Evolutionary conservation across 2,113 vertebrate species (phyloP), one percentile per base, ranked within the genome.

Genomic region (Ramphastos sulfuratus): DNA sequence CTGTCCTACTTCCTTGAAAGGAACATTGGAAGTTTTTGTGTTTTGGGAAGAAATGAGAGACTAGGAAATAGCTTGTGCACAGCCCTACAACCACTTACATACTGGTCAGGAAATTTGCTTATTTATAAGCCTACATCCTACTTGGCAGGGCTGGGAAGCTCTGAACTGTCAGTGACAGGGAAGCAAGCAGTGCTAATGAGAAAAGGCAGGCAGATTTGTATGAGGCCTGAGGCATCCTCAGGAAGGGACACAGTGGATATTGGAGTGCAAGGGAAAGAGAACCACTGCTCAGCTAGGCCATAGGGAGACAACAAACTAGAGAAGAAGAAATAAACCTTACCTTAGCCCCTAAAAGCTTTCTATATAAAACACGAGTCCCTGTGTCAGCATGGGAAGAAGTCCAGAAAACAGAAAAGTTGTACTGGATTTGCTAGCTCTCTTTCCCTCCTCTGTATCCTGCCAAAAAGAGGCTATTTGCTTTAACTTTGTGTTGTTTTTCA

Each of bases 401-500:
- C n/a, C 50, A 55, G 42, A 24, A 46, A 64, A 21, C 21, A 39
- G 42, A 27, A 8, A 71, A 50, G 10, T 55, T 69, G 15, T 76
- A 23, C 24, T 79, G 58, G 37, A 73, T 83, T 94, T 63, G 37
- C 71, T 65, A 82, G 35, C 20, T 84, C 28, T 54, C 52, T 74
- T 83, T 0, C 8, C 13, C 12, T 91, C 20, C 17, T 83, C 61
- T 59, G 14, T 66, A 58, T 91, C 37, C 54, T 90, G 89, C 79
- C 80, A 88, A 90, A 66, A 39, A 96, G 93, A 71, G 54, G 48
- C 65, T 90, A 23, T 94, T 95, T 91, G 39, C 80, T 92, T 86
- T 84, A 78, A 64, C 74, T 93, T 90, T 94, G 65, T 91, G 88
- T 94, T 94, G 42, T 81, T 96, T 92, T 96, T 91, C 35, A 24